Conservation (phyloP, 2,113 vertebrate genomes). For the Tiliqua scincoides region DNA sequence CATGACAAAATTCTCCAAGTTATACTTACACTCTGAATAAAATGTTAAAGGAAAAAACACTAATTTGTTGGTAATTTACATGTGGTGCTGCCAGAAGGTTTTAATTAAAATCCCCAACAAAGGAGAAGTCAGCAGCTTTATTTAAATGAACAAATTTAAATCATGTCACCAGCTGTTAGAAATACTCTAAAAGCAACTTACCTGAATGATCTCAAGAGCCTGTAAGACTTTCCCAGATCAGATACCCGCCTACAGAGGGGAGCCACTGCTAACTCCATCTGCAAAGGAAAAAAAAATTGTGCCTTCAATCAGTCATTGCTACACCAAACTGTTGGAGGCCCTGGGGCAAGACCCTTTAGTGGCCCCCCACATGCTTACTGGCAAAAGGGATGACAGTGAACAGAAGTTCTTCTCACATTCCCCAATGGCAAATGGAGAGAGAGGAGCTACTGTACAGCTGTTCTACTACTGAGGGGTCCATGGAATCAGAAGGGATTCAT, state of each 20-base stretch:
- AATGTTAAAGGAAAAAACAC: slow-evolving; percentile 55
- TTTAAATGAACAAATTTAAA: slow-evolving; percentile 26
- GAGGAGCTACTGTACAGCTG: no score
- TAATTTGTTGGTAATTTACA: slow-evolving; percentile 53
- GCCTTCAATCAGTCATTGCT: not conserved
- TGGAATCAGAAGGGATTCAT: no score
- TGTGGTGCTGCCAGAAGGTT: slow-evolving; percentile 53
- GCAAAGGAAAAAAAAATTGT: slow-evolving; percentile 35
- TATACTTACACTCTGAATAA: slow-evolving; percentile 54
- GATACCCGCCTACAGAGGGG: slow-evolving; percentile 93
- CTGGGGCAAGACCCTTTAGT: no score
- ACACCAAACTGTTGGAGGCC: not conserved
- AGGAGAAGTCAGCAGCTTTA: slow-evolving; percentile 37
- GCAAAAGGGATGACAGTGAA: no score
- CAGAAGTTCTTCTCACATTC: no score
- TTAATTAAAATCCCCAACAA: slow-evolving; percentile 47
- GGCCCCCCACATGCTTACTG: no score
- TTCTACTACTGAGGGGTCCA: no score
- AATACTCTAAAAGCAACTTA: slow-evolving; percentile 61
- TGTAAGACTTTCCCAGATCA: slow-evolving; percentile 92
- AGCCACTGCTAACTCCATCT: slow-evolving; percentile 97
- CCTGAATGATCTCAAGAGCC: slow-evolving; percentile 95
- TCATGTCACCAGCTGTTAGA: not conserved
- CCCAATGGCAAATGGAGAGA: no score
- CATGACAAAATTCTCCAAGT: slow-evolving; percentile 64